Percentiles rank a stretch among this genome's conserved stretches.
Conservation (phyloP, 2,888 invertebrate species). For the Erannis defoliaria region DNA sequence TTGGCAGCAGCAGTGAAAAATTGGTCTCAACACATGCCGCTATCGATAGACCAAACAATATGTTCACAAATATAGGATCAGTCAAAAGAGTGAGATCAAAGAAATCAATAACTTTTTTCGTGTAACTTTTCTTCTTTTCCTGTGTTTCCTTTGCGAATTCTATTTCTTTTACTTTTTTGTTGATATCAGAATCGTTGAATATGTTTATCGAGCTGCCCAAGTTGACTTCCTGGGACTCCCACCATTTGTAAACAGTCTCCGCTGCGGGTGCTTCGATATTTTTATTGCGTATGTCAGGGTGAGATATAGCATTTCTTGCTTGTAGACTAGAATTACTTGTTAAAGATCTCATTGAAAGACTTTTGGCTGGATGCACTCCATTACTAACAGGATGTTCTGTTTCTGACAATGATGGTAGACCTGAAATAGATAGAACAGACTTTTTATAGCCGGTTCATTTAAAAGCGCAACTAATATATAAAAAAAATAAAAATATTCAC, state of each 20-base stretch:
- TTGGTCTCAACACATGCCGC: slow-evolving; percentile 90
- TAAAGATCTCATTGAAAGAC: slow-evolving; percentile 75
- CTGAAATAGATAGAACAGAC: slow-evolving; percentile 56
- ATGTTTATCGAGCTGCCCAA: slow-evolving; percentile 88
- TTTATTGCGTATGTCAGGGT: slow-evolving; percentile 73
- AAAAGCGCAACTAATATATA: not conserved
- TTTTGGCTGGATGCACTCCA: slow-evolving; percentile 63
- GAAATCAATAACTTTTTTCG: slow-evolving; percentile 76
- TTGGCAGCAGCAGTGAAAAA: slow-evolving; percentile 89
- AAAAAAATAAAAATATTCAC: slow-evolving; percentile 47
- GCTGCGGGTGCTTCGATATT: slow-evolving; percentile 58
- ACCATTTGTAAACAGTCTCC: slow-evolving; percentile 81
- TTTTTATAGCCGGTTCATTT: not conserved
- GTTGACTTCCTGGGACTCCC: slow-evolving; percentile 86
- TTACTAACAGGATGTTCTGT: slow-evolving; percentile 54
- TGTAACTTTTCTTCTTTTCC: slow-evolving; percentile 55
- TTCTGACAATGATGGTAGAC: slow-evolving; percentile 56
- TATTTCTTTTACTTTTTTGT: slow-evolving; percentile 56
- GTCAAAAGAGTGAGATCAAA: slow-evolving; percentile 89
- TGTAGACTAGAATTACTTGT: slow-evolving; percentile 62
- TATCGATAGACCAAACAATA: slow-evolving; percentile 89
- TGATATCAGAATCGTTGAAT: slow-evolving; percentile 73
- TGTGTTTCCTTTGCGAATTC: slow-evolving; percentile 42
- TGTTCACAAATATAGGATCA: slow-evolving; percentile 89
- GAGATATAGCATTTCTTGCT: slow-evolving; percentile 74